Evolutionary conservation across 2,888 invertebrate genomes (phyloP).

Genomic region (Leptopterna dolabrata): DNA sequence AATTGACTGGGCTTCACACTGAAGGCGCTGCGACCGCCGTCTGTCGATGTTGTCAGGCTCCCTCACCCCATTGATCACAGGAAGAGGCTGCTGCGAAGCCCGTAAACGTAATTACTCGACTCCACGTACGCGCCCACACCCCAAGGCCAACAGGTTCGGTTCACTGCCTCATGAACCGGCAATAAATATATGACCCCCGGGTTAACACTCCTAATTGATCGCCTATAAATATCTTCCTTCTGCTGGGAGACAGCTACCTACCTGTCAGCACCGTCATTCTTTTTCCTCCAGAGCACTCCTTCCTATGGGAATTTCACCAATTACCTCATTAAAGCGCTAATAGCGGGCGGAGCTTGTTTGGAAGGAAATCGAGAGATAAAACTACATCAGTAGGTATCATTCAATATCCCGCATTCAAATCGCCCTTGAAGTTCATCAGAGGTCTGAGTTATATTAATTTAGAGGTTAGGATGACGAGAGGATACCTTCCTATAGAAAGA

Average conservation of each 20-base stretch:
- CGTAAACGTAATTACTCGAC: background rate
- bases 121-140: background rate
- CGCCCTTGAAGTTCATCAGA: no score
- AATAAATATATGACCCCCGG: background rate
- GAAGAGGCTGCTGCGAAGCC: background rate
- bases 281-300: background rate
- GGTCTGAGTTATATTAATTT: no score
- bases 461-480: no score
- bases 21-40: background rate
- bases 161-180: conserved; percentile 12
- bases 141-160: conserved; percentile 6
- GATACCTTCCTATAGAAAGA: no score
- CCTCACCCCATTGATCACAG: background rate
- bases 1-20: background rate
- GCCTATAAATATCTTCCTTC: background rate
- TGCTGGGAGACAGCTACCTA: background rate
- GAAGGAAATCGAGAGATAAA: no score
- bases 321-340: background rate
- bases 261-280: background rate
- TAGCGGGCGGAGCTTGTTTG: no score
- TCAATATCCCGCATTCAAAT: no score
- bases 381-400: no score
- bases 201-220: conserved; percentile 2
- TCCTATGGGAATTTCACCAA: background rate
- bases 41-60: background rate